Evolutionary conservation across 2,113 vertebrate species (phyloP).

Genomic region (Leptosomus discolor): DNA sequence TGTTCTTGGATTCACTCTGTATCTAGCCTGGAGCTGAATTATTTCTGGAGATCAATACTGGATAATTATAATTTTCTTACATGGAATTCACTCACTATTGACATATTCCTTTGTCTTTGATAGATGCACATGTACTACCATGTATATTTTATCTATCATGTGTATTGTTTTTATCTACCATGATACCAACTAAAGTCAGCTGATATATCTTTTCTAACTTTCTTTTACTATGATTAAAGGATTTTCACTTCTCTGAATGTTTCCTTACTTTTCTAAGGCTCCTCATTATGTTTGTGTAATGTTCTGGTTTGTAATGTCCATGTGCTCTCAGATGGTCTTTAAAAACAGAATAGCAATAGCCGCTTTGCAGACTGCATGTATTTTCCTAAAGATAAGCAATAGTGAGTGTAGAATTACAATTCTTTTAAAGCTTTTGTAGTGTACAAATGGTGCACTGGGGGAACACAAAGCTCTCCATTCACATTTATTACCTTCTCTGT

Average conservation of each 20-base stretch:
- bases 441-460: slow-evolving; percentile 20
- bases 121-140: background rate
- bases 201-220: background rate
- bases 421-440: slow-evolving; percentile 23
- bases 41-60: background rate
- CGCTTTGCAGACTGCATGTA: background rate
- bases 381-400: slow-evolving; percentile 31
- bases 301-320: background rate
- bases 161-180: background rate
- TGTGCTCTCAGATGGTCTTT: background rate
- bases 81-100: background rate
- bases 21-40: background rate
- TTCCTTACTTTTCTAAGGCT: background rate
- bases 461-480: slow-evolving; percentile 44
- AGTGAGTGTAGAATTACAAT: slow-evolving; percentile 43
- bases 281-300: background rate
- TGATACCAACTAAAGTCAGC: background rate
- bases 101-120: background rate
- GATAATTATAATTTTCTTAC: background rate
- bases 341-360: background rate
- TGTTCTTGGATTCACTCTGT: background rate
- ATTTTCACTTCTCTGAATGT: background rate
- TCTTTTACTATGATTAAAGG: background rate
- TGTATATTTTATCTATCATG: background rate
- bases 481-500: slow-evolving; percentile 12